Evolutionary conservation across 2,888 invertebrate genomes (phyloP).

Genomic region (Sisyra nigra): DNA sequence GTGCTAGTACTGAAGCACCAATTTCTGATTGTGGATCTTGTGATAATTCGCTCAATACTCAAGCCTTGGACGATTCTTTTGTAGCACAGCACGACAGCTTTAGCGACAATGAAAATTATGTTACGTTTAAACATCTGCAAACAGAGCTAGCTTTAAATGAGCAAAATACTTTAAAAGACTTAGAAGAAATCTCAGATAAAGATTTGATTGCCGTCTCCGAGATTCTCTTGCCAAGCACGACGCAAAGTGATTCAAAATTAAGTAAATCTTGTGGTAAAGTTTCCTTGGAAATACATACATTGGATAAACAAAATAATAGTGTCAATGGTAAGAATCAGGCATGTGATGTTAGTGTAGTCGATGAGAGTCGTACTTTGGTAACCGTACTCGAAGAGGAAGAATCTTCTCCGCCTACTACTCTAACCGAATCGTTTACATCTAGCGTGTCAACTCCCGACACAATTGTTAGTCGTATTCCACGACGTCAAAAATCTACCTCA

Average conservation of each 20-base stretch:
- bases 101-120: conserved; percentile 23
- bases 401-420: conserved; percentile 33
- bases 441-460: conserved; percentile 56
- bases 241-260: conserved; percentile 6
- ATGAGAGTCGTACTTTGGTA: conserved; percentile 29
- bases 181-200: conserved; percentile 15
- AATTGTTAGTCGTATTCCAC: conserved; percentile 42
- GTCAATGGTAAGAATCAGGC: conserved; percentile 16
- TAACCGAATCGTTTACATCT: conserved; percentile 48
- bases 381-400: conserved; percentile 47
- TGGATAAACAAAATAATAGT: conserved; percentile 7
- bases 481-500: conserved; percentile 16
- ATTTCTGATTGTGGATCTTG: conserved; percentile 4
- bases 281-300: conserved; percentile 1
- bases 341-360: conserved; percentile 12
- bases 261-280: conserved; percentile 4
- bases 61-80: conserved; percentile 5
- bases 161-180: conserved; percentile 14
- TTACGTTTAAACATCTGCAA: conserved; percentile 25
- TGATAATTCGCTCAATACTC: conserved; percentile 15
- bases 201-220: conserved; percentile 16
- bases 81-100: conserved; percentile 9
- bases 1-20: conserved; percentile 6
- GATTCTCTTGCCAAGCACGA: background rate
- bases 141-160: conserved; percentile 22